These are phyloP conservation scores for Plebejus argus DNA, from an alignment of 2,888 invertebrate species.

Conservation along the genomic window DNA sequence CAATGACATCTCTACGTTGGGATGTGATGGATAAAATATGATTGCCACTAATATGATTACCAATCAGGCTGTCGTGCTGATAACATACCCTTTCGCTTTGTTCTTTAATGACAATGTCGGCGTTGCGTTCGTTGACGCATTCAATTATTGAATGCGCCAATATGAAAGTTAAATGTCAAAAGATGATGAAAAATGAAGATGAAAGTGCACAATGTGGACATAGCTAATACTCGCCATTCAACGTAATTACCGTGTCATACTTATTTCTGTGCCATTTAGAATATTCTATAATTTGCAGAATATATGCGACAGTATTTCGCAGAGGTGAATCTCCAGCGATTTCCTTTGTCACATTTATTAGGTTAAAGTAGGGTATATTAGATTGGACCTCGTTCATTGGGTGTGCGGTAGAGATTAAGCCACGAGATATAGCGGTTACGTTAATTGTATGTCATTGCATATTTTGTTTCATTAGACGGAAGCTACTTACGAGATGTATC, in stretches of 20 bases:
- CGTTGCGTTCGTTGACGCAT: too few relatives aligned
- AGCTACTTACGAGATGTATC: too few relatives aligned
- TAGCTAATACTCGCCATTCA: neutral
- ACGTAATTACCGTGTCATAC: neutral
- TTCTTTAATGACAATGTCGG: too few relatives aligned
- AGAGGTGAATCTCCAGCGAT: slow-evolving; percentile 26
- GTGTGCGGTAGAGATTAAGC: neutral
- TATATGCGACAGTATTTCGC: slow-evolving; percentile 4
- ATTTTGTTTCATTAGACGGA: neutral
- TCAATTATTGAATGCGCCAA: too few relatives aligned
- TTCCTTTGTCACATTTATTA: slow-evolving; percentile 34
- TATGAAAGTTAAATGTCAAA: too few relatives aligned
- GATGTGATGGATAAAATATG: too few relatives aligned
- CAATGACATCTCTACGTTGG: too few relatives aligned
- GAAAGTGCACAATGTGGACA: neutral
- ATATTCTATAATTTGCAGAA: neutral
- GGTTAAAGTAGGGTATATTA: slow-evolving; percentile 34
- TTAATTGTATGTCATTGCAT: slow-evolving; percentile 2
- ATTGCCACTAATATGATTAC: too few relatives aligned
- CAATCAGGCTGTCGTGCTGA: too few relatives aligned
- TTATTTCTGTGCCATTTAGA: neutral
- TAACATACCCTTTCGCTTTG: too few relatives aligned
- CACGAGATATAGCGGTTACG: slow-evolving; percentile 7
- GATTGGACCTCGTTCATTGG: slow-evolving; percentile 27
- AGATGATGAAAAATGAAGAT: too few relatives aligned